Percentiles rank a stretch among this genome's conserved stretches.
phyloP scores from a whole-genome alignment of 2,113 vertebrate species.

The western clawed frog (Xenopus tropicalis) region UCB_Xtro_10.0 CM004449.2:113923001-113923500 shows the following conservation, averaged over 20 bases:
- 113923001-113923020: constrained; percentile 13
- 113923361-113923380: background rate
- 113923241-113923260: constrained; percentile 35
- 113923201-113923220: constrained; percentile 33
- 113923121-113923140: constrained; percentile 14
- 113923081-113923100: constrained; percentile 7
- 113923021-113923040: constrained; percentile 3
- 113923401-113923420: no score
- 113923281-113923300: background rate
- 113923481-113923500: no score
- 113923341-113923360: background rate
- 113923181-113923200: constrained; percentile 36
- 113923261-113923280: constrained; percentile 17
- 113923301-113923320: constrained; percentile 13
- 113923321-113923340: constrained; percentile 1
- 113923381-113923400: background rate
- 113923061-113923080: constrained; percentile 6
- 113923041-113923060: constrained; percentile 15
- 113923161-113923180: constrained; percentile 4
- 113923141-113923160: constrained; percentile 7
- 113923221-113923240: constrained; percentile 35
- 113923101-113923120: constrained; percentile 4
- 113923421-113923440: no score
- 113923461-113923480: no score
- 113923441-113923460: no score